phyloP scores from a whole-genome alignment of 2,797 vertebrate genomes.

The Enteromius viviparus region DNA sequence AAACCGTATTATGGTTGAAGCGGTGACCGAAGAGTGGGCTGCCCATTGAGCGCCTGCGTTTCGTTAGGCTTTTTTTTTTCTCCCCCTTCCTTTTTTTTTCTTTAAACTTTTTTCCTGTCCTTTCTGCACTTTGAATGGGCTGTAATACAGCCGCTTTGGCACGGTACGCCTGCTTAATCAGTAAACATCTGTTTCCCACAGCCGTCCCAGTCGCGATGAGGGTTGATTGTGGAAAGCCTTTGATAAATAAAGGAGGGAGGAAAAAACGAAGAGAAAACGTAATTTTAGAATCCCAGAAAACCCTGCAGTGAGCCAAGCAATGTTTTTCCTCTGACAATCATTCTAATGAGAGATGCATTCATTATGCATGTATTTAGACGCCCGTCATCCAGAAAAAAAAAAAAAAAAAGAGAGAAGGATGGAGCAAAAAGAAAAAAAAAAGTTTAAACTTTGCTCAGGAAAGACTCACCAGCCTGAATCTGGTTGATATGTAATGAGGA shows the following conservation, averaged over 20 bases:
- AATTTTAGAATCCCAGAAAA: conserved; percentile 58
- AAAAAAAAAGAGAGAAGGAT: conserved; percentile 13
- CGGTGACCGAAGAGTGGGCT: conserved; percentile 30
- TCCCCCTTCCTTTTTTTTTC: not conserved
- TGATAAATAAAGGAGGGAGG: conserved; percentile 62
- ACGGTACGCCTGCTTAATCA: conserved; percentile 75
- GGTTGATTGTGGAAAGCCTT: conserved; percentile 63
- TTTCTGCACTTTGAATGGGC: conserved; percentile 60
- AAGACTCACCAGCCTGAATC: conserved; percentile 48
- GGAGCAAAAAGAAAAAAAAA: conserved; percentile 22
- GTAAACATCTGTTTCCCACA: conserved; percentile 79
- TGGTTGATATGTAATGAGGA: conserved; percentile 54
- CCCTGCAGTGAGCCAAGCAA: conserved; percentile 50
- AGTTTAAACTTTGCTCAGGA: conserved; percentile 51
- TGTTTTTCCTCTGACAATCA: conserved; percentile 68
- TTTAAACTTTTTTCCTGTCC: conserved; percentile 51
- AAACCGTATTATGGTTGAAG: conserved; percentile 53
- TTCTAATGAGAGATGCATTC: conserved; percentile 76
- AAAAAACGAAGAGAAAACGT: conserved; percentile 45
- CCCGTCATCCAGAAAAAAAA: conserved; percentile 36
- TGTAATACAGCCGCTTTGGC: conserved; percentile 68
- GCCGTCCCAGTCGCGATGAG: conserved; percentile 58
- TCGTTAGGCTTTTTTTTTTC: conserved; percentile 41
- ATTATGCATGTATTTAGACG: conserved; percentile 63
- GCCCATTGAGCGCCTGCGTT: conserved; percentile 48